Conservation (phyloP, 2,888 invertebrate genomes). For the Cylindroiulus punctatus region DNA sequence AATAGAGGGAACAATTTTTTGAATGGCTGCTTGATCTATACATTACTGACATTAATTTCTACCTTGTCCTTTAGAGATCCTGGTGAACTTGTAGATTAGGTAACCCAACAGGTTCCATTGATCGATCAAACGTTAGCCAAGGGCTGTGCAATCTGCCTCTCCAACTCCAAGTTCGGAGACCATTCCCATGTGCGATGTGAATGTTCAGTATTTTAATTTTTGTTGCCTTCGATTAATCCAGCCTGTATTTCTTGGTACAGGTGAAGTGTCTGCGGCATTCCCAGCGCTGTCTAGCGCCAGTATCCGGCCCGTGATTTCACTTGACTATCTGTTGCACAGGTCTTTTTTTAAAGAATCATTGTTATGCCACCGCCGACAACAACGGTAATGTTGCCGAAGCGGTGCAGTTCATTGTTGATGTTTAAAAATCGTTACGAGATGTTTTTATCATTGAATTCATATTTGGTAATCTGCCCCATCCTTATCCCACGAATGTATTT, state of each 20-base stretch:
- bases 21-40: no score
- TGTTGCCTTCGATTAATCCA: no score
- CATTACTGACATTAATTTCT: no score
- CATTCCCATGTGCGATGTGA: background rate
- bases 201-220: background rate
- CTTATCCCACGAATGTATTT: background rate
- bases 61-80: no score
- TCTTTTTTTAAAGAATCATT: background rate
- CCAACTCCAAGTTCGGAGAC: no score
- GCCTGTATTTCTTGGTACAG: no score
- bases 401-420: slow-evolving; percentile 23
- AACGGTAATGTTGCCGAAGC: background rate
- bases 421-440: slow-evolving; percentile 3
- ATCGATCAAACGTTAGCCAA: no score
- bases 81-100: no score
- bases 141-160: no score
- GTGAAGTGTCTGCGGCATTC: background rate
- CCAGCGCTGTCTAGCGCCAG: background rate
- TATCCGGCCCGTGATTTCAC: background rate
- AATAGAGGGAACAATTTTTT: no score
- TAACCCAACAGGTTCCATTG: no score
- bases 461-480: background rate
- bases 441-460: slow-evolving; percentile 24
- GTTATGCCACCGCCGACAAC: background rate
- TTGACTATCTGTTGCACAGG: background rate